Evolutionary conservation across 2,113 vertebrate species (phyloP).

Genomic region (Pristiophorus japonicus): DNA sequence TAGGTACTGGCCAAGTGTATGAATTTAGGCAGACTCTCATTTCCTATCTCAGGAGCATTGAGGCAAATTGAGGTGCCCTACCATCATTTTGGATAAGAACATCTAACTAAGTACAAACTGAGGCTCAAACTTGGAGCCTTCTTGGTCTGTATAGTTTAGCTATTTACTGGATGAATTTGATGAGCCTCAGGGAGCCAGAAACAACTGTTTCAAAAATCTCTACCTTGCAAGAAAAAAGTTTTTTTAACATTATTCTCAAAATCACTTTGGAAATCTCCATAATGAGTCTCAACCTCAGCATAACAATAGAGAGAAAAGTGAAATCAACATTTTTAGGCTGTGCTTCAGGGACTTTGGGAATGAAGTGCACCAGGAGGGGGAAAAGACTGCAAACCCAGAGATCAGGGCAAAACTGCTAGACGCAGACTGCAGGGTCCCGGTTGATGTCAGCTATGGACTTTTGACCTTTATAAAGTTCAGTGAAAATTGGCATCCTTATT

Average conservation of each 20-base stretch:
- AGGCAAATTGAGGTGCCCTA: background rate
- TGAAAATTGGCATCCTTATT: background rate
- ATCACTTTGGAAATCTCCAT: no score
- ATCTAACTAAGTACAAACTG: background rate
- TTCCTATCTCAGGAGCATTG: background rate
- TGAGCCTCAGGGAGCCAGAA: background rate
- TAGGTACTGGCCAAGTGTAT: background rate
- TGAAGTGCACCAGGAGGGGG: no score
- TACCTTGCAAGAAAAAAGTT: background rate
- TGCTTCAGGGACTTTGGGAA: no score
- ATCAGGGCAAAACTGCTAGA: no score
- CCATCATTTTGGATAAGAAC: background rate
- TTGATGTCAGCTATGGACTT: background rate
- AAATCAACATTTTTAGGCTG: no score
- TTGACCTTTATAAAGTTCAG: background rate
- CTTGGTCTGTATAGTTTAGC: no score
- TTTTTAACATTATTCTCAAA: background rate
- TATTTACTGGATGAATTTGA: no score
- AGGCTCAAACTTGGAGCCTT: no score
- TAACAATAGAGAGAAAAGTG: no score
- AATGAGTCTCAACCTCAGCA: background rate
- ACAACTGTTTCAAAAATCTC: background rate
- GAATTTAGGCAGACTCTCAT: background rate
- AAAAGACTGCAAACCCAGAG: no score
- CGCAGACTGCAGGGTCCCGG: no score